Conservation (phyloP, 1,140 invertebrate species). For the Drosophila busckii region DNA sequence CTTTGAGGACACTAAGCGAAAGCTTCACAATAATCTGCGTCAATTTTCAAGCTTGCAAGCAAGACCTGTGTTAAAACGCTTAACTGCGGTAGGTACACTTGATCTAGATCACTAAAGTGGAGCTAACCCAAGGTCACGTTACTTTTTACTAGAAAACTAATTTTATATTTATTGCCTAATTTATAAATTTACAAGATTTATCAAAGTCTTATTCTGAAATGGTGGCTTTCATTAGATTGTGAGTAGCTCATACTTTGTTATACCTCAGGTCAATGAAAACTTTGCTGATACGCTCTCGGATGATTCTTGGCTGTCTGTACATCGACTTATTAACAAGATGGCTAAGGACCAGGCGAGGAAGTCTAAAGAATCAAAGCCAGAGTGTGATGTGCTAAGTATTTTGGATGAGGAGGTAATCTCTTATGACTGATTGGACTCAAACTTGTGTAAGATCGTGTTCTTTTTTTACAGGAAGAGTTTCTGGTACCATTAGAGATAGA, state of each 20-base stretch:
- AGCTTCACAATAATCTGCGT: slow-evolving; percentile 23
- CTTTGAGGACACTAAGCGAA: slow-evolving; percentile 50
- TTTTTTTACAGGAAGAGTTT: slow-evolving; percentile 24
- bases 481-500: slow-evolving; percentile 56
- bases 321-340: slow-evolving; percentile 37
- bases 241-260: no score
- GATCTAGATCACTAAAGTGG: no score
- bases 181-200: no score
- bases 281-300: slow-evolving; percentile 35
- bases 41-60: slow-evolving; percentile 20
- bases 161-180: no score
- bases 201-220: no score
- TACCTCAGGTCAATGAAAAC: slow-evolving; percentile 39
- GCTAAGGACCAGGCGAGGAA: not conserved
- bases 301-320: slow-evolving; percentile 22
- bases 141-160: no score
- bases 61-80: slow-evolving; percentile 17
- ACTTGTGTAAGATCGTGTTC: no score
- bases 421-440: no score
- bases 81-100: slow-evolving; percentile 44
- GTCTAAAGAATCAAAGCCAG: slow-evolving; percentile 10
- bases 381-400: slow-evolving; percentile 68
- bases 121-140: no score
- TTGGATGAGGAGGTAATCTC: slow-evolving; percentile 47
- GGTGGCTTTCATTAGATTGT: no score